Evolutionary conservation across 2,113 vertebrate species (phyloP).

Genomic region (Melanerpes aurifrons): DNA sequence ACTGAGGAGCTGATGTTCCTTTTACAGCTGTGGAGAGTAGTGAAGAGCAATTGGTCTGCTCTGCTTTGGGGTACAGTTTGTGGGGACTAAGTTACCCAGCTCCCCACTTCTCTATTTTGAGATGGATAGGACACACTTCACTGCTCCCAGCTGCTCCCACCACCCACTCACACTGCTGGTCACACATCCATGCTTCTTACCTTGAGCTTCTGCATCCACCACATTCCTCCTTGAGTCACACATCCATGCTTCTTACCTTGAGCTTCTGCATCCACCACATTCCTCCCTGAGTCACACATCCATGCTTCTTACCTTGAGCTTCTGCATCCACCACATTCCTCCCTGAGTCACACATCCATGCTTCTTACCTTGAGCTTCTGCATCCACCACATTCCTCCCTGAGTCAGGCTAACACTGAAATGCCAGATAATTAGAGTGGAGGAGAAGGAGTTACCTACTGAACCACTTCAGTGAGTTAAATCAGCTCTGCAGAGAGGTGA

Average conservation of each 20-base stretch:
- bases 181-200: background rate
- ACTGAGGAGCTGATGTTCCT: background rate
- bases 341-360: background rate
- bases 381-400: background rate
- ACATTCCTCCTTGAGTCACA: background rate
- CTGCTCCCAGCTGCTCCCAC: background rate
- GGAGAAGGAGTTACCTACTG: background rate
- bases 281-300: background rate
- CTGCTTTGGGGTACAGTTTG: background rate
- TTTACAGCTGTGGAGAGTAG: background rate
- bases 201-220: background rate
- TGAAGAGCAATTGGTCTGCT: background rate
- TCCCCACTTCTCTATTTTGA: background rate
- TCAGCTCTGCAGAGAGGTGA: background rate
- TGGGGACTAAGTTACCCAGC: background rate
- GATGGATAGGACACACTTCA: background rate
- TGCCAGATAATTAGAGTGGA: background rate
- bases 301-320: background rate
- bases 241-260: too few species aligned
- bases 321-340: background rate
- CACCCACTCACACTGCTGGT: too few species aligned
- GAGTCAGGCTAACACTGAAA: fast-evolving
- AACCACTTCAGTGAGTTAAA: background rate
- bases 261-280: background rate
- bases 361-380: background rate